These are phyloP conservation scores for Dynastes grantii DNA, from an alignment of 2,888 invertebrate species.

Conservation along the genomic window DNA sequence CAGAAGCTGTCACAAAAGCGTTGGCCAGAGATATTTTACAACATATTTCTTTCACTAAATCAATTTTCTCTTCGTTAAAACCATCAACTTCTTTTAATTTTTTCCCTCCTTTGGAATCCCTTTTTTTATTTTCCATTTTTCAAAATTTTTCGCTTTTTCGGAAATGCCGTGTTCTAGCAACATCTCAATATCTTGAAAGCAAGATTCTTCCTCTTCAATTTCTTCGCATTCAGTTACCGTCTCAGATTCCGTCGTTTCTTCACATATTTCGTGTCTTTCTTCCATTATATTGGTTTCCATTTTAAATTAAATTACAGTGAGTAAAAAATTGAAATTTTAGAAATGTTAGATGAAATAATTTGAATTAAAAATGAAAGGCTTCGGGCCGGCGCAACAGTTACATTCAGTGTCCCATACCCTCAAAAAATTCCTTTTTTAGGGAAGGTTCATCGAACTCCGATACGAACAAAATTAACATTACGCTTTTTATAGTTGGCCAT, in stretches of 20 bases:
- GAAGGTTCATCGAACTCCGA: constrained; percentile 41
- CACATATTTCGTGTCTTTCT: constrained; percentile 24
- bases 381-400: constrained; percentile 27
- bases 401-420: constrained; percentile 30
- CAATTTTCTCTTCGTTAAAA: constrained; percentile 84
- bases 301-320: constrained; percentile 3
- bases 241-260: constrained; percentile 33
- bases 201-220: constrained; percentile 76
- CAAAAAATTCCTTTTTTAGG: constrained; percentile 23
- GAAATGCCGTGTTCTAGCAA: constrained; percentile 77
- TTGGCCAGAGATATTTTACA: constrained; percentile 75
- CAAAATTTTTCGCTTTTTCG: no score
- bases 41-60: constrained; percentile 86
- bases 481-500: constrained; percentile 52
- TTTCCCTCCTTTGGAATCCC: constrained; percentile 86
- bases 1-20: constrained; percentile 83
- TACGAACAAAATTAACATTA: constrained; percentile 31
- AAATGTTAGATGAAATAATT: constrained; percentile 9
- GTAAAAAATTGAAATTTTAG: neutral
- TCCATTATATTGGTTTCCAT: constrained; percentile 51
- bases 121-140: no score
- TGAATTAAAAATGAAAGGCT: constrained; percentile 26
- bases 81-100: constrained; percentile 83
- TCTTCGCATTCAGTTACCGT: constrained; percentile 40
- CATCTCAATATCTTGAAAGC: constrained; percentile 84